Evolutionary conservation across 2,797 vertebrate species (phyloP).

Genomic region (Uromys caudimaculatus): DNA sequence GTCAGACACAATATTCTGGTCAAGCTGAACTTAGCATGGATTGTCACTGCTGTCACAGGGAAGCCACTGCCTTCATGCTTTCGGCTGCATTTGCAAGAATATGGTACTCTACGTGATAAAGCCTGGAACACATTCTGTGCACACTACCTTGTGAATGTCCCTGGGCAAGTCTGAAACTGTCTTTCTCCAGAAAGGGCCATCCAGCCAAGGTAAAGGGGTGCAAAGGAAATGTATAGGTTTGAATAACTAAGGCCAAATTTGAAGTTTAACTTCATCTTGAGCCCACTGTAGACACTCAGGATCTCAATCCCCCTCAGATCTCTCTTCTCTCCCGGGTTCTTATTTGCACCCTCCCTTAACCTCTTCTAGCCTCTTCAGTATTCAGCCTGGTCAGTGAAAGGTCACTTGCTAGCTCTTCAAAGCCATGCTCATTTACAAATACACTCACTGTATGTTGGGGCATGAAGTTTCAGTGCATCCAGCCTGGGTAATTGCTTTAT

Average conservation of each 20-base stretch:
- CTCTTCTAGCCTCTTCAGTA: not conserved
- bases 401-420: not conserved
- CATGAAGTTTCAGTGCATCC: not conserved
- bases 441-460: not conserved
- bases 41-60: not conserved
- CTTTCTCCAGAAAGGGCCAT: not conserved
- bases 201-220: not conserved
- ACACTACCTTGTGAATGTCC: not conserved
- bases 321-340: not conserved
- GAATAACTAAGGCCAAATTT: not conserved
- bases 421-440: too few species aligned
- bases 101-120: not conserved
- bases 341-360: not conserved
- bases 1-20: not conserved
- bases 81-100: not conserved
- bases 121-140: not conserved
- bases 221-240: not conserved
- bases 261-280: not conserved
- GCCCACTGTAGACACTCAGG: not conserved
- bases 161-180: not conserved
- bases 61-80: not conserved
- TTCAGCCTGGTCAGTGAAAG: not conserved
- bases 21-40: not conserved
- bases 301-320: not conserved
- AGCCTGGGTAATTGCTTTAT: not conserved